Evolutionary conservation across 2,888 invertebrate species (phyloP), one percentile per base, ranked within the genome.

Genomic region (Electrophaes corylata): DNA sequence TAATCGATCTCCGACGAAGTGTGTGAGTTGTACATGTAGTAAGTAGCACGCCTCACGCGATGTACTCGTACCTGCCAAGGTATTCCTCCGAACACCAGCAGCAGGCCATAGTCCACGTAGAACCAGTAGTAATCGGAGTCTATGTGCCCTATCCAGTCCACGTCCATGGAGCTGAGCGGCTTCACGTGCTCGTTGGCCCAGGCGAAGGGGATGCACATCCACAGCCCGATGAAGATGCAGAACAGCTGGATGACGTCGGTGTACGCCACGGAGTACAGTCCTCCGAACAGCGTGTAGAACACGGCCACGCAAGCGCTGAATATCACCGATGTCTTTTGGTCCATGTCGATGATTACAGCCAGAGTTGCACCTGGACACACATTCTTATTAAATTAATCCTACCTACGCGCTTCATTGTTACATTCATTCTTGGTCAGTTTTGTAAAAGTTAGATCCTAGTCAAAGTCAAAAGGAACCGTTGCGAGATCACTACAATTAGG

Each of bases 201-300:
- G 10, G 98, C 98, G 82, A 98, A 99, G 0, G 99, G 99, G 67
- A 99, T 98, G 83, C 98, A 98, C 94, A 99, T 95, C 99, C 99
- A 99, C 84, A 99, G 92, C 26, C 99, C 99, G 75, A 99, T 94
- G 89, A 99, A 98, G 81, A 99, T 99, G 91, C 98, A 99, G 92
- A 98, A 98, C 44, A 99, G 93, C 88, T 99, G 99, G 73, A 99
- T 98, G 74, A 99, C 99, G 85, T 99, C 99, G 0, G 99, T 99
- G 85, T 99, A 99, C 0, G 99, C 99, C 60, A 99, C 99, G 52
- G 98, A 96, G 92, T 99, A 99, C 41, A 99, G 94, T 0, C 99
- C 99, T 1, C 99, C 99, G 84, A 99, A 98, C 50, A 99, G 94
- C 0, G 99, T 99, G 93, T 99, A 99, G 91, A 98, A 96, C 43